A percentile compares a stretch with the other conserved stretches of the same genome.
phyloP scores from a whole-genome alignment of 2,113 vertebrate genomes.

The Neolamprologus sp. region DNA sequence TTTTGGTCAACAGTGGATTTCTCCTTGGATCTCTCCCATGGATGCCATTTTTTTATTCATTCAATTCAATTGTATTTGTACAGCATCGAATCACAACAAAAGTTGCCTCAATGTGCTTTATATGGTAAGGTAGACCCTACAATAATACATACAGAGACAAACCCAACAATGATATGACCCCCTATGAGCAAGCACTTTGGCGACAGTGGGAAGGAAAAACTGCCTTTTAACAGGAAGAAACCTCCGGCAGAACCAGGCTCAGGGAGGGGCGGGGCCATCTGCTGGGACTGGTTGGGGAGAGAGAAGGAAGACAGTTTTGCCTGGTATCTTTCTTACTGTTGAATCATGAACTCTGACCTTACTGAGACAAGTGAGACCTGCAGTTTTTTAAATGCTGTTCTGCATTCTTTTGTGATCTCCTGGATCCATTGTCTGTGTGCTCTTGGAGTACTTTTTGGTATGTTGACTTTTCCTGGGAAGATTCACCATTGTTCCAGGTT shows the following conservation, averaged over 20 bases:
- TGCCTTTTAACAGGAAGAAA: neutral
- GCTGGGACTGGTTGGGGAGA: fast-evolving
- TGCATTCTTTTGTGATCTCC: neutral
- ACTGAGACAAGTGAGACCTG: neutral
- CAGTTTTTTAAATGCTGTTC: neutral
- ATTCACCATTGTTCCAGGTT: neutral
- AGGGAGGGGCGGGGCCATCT: neutral
- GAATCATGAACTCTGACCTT: neutral
- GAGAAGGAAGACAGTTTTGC: fast-evolving
- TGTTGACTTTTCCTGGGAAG: neutral
- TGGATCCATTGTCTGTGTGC: fast-evolving
- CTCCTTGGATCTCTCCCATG: neutral
- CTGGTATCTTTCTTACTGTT: neutral
- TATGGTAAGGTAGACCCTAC: neutral
- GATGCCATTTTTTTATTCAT: neutral
- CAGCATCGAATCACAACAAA: neutral
- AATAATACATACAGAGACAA: neutral
- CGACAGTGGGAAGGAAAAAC: fast-evolving
- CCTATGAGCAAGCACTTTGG: neutral
- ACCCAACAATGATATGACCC: fast-evolving
- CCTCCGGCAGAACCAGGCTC: fast-evolving
- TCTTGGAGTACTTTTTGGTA: neutral
- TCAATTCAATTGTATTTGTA: fast-evolving
- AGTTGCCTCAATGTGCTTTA: fast-evolving
- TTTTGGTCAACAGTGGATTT: fast-evolving